Percentiles rank a stretch among this genome's conserved stretches.
These are phyloP conservation scores for Philaenus spumarius DNA, from an alignment of 1,140 invertebrate genomes.

Conservation along the genomic window DNA sequence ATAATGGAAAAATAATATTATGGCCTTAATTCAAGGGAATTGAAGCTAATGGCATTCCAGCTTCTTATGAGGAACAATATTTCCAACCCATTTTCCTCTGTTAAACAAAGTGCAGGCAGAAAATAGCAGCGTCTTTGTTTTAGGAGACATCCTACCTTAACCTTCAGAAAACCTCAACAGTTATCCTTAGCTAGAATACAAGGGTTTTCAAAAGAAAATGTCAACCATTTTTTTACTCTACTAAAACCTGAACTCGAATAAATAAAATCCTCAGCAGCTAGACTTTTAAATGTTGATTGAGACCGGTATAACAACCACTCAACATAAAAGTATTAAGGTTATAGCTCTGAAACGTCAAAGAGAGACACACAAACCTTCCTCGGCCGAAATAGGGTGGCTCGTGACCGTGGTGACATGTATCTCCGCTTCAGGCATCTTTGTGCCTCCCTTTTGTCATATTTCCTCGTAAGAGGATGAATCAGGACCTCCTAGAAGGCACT, in stretches of 20 bases:
- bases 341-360: conserved; percentile 31
- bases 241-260: conserved; percentile 4
- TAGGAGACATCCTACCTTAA: too few species aligned
- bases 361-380: conserved; percentile 29
- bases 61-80: too few species aligned
- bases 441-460: conserved; percentile 42
- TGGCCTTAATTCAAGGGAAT: too few species aligned
- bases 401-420: conserved; percentile 34
- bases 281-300: conserved; percentile 23
- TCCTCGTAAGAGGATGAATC: conserved; percentile 33
- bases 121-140: too few species aligned
- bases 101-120: too few species aligned
- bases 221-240: conserved; percentile 3
- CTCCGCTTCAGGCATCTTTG: conserved; percentile 36
- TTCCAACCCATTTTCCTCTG: too few species aligned
- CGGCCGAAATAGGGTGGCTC: conserved; percentile 33
- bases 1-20: too few species aligned
- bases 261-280: conserved; percentile 19
- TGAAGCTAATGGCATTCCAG: too few species aligned
- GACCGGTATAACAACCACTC: conserved; percentile 18
- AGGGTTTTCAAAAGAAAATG: not conserved
- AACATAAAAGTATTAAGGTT: not conserved
- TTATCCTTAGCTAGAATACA: not conserved
- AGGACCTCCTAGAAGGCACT: too few species aligned
- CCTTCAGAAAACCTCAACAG: too few species aligned